These are phyloP conservation scores for Struthidea cinerea DNA, from an alignment of 2,113 vertebrate genomes.

Conservation along the genomic window DNA sequence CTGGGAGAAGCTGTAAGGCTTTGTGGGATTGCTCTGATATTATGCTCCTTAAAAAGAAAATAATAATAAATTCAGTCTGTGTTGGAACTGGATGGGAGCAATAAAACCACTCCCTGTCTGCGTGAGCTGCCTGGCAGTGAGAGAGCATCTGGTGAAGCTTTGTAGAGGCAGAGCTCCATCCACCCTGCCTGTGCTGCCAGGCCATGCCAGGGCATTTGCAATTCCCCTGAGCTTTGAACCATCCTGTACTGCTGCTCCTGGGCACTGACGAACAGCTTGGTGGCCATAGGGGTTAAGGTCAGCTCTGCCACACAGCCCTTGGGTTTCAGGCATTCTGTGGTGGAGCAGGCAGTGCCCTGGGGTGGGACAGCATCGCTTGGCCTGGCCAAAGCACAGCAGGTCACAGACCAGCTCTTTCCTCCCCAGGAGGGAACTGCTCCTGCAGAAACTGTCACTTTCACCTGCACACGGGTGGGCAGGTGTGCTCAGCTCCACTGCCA, in stretches of 20 bases:
- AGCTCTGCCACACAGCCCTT: background rate
- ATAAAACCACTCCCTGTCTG: background rate
- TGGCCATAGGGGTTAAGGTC: rapidly evolving
- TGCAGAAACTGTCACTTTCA: background rate
- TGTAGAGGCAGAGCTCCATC: background rate
- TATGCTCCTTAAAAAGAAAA: background rate
- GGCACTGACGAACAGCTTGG: no score
- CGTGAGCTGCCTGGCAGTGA: background rate
- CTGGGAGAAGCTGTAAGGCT: background rate
- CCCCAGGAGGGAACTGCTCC: background rate
- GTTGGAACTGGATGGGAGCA: background rate
- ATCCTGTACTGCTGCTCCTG: background rate
- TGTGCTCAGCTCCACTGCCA: background rate
- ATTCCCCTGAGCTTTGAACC: background rate
- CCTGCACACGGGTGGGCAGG: rapidly evolving
- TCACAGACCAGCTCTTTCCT: background rate
- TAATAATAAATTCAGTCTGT: background rate
- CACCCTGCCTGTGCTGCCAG: background rate
- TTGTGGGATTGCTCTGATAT: background rate
- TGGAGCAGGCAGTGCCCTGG: background rate
- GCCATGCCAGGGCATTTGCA: background rate
- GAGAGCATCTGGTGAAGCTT: background rate
- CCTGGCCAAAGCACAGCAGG: background rate
- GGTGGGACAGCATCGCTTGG: rapidly evolving
- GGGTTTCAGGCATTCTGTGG: rapidly evolving